A percentile compares a stretch with the other conserved stretches of the same genome.
Evolutionary conservation across 92 coral and sea anemone species (phyloP).

Genomic region (Epizoanthus ramosus): DNA sequence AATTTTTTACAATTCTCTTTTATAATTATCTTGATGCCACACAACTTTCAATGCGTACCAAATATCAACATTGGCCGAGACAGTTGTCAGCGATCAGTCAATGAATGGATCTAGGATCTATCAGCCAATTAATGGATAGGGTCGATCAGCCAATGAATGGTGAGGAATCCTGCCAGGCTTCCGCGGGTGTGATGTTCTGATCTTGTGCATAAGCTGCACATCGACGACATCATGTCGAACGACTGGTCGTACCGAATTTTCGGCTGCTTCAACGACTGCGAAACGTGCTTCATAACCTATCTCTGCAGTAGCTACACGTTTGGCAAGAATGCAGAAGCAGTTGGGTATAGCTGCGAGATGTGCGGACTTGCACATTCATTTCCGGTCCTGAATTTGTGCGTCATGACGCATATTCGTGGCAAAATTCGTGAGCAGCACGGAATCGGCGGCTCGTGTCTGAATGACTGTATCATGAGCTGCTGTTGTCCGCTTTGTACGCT

Average conservation of each 20-base stretch:
- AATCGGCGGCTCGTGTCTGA: constrained; percentile 74
- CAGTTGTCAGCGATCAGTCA: no score
- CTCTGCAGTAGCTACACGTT: constrained; percentile 80
- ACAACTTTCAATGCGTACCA: no score
- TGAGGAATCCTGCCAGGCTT: no score
- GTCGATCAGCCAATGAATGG: no score
- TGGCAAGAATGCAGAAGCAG: constrained; percentile 98
- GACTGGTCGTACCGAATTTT: constrained; percentile 89
- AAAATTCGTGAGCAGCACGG: constrained; percentile 95
- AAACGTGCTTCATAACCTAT: constrained; percentile 79
- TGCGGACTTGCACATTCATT: constrained; percentile 82
- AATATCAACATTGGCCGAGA: no score
- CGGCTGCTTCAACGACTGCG: constrained; percentile 92
- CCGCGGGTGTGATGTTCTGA: no score
- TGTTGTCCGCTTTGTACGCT: constrained; percentile 86
- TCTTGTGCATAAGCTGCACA: no score
- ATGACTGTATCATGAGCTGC: constrained; percentile 67
- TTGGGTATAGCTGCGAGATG: constrained; percentile 85
- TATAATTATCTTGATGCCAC: no score
- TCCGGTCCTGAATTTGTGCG: constrained; percentile 74
- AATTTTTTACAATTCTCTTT: no score
- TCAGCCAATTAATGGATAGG: no score
- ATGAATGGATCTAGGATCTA: no score
- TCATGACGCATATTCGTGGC: constrained; percentile 84
- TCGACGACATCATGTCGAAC: constrained; percentile 49